Conservation (phyloP, 2,113 vertebrate species). For the Phyllostomus discolor region DNA sequence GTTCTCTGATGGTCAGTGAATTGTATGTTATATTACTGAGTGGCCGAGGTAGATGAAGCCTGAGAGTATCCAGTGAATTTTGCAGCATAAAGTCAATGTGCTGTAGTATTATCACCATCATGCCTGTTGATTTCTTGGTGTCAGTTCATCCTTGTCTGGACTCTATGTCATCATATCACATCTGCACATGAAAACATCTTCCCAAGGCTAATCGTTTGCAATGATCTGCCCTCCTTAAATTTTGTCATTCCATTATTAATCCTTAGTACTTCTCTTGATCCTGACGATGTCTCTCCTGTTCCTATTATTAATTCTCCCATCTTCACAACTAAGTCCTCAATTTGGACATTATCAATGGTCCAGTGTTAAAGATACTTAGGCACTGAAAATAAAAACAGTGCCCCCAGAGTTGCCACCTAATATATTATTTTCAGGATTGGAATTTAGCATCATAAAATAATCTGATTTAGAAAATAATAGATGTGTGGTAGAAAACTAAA, state of each 20-base stretch:
- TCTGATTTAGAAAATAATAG: not conserved
- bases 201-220: not conserved
- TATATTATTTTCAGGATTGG: not conserved
- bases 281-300: not conserved
- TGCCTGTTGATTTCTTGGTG: not conserved
- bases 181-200: not conserved
- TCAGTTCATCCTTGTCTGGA: not conserved
- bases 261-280: not conserved
- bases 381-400: not conserved
- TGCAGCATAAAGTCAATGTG: not conserved
- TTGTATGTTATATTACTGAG: not conserved
- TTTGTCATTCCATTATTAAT: not conserved
- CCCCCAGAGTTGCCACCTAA: not conserved
- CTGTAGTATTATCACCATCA: not conserved
- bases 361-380: not conserved
- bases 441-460: not conserved
- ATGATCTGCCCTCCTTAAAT: not conserved
- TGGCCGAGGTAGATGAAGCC: not conserved
- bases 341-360: not conserved
- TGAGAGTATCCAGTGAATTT: not conserved
- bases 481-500: not conserved
- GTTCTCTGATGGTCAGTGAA: not conserved
- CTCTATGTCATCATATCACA: not conserved
- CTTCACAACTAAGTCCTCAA: not conserved
- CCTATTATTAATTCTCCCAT: not conserved